These are phyloP conservation scores for Octomys mimax DNA, from an alignment of 2,797 vertebrate species.

Conservation along the genomic window DNA sequence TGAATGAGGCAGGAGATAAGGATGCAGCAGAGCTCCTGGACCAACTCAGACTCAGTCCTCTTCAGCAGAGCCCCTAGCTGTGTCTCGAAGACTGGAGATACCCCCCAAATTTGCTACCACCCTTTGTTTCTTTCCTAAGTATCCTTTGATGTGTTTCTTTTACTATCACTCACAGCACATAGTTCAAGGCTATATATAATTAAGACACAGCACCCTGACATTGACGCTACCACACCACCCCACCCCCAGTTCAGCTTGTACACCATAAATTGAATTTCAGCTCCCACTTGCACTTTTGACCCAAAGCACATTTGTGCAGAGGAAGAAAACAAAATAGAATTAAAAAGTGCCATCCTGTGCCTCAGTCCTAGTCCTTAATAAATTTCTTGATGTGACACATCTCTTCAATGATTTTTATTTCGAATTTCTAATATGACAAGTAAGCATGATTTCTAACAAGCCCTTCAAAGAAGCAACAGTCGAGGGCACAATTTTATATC, in stretches of 20 bases:
- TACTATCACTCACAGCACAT: not conserved
- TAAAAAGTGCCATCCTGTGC: not conserved
- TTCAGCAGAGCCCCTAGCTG: not conserved
- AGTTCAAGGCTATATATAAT: not conserved
- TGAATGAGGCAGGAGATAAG: not conserved
- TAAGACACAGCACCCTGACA: not conserved
- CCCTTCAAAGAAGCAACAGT: constrained; percentile 2
- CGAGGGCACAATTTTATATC: not conserved
- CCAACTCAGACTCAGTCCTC: not conserved
- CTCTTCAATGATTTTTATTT: not conserved
- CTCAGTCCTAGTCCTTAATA: not conserved
- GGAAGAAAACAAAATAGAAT: not conserved
- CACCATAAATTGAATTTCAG: not conserved
- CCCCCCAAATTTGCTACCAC: not conserved
- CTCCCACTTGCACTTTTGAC: not conserved
- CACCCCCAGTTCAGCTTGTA: not conserved
- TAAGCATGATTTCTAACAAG: not conserved
- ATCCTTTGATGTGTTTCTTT: not conserved
- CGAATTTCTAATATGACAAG: not conserved
- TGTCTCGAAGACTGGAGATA: not conserved
- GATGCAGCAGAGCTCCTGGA: not conserved
- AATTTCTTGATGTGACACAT: not conserved
- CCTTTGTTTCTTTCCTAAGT: not conserved
- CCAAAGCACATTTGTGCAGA: not conserved
- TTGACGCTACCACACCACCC: accelerated